Evolutionary conservation across 2,797 vertebrate species (phyloP).

Genomic region (Ibycter americanus): DNA sequence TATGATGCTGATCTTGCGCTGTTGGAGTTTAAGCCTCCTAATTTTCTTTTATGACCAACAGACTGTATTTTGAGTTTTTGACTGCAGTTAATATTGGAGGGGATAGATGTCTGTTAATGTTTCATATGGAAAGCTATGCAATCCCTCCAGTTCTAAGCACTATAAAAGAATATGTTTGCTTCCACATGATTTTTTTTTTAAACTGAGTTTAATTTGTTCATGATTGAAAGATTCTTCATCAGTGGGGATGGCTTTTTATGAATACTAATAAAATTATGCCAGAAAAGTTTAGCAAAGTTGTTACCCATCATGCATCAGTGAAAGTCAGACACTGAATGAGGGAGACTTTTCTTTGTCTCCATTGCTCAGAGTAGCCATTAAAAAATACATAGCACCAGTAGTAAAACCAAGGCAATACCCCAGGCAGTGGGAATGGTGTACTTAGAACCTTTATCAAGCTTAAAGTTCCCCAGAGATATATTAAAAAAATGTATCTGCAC

Average conservation of each 20-base stretch:
- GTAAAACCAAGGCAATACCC: background rate
- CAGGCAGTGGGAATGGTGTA: background rate
- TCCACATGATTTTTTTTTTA: background rate
- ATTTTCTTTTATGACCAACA: background rate
- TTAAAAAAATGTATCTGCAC: background rate
- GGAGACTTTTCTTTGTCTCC: background rate
- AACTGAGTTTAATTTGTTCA: background rate
- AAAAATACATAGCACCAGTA: background rate
- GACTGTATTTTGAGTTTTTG: background rate
- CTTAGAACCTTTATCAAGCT: background rate
- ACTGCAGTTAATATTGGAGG: background rate
- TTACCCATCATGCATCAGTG: background rate
- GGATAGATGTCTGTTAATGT: background rate
- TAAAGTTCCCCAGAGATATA: background rate
- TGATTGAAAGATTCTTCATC: background rate
- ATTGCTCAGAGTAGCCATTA: background rate
- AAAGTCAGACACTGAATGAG: background rate
- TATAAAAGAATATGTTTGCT: background rate
- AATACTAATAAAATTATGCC: background rate
- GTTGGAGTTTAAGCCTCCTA: background rate
- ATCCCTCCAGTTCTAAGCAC: background rate
- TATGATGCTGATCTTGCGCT: background rate
- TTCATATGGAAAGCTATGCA: background rate
- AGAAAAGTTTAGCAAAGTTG: background rate
- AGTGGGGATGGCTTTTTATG: background rate